Percentiles rank a stretch among this genome's conserved stretches.
These are phyloP conservation scores for Lytechinus pictus DNA, from an alignment of 35 echinoderm and acorn worm genomes.

Conservation along the genomic window DNA sequence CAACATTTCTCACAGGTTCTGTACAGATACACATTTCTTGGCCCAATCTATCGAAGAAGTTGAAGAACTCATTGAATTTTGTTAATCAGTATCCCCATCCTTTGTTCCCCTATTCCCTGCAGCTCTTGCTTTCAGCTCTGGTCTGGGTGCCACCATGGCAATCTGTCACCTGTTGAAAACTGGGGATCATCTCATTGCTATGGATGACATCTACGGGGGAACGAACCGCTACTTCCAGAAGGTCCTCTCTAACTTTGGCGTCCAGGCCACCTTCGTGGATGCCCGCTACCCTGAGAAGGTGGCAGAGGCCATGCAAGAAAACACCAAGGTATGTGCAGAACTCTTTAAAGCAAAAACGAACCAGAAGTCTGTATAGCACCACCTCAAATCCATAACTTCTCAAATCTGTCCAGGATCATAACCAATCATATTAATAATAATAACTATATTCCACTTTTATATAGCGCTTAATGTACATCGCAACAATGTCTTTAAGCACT, in stretches of 20 bases:
- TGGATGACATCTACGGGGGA: slow-evolving; percentile 96
- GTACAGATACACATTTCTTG: too few species aligned
- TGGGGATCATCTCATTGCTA: slow-evolving; percentile 82
- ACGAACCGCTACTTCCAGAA: slow-evolving; percentile 84
- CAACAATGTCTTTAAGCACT: too few species aligned
- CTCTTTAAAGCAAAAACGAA: too few species aligned
- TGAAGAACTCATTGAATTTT: background rate
- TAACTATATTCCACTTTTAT: too few species aligned
- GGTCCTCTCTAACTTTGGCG: slow-evolving; percentile 70
- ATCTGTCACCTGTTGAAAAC: slow-evolving; percentile 82
- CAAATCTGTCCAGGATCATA: too few species aligned
- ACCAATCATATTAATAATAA: too few species aligned
- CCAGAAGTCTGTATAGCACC: too few species aligned
- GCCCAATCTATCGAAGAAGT: too few species aligned
- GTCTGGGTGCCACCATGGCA: slow-evolving; percentile 77
- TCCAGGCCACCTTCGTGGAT: slow-evolving; percentile 78
- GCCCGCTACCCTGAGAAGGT: slow-evolving; percentile 63
- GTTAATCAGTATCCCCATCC: background rate
- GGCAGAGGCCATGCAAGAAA: slow-evolving; percentile 68
- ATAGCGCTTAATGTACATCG: too few species aligned
- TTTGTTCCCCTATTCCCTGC: background rate
- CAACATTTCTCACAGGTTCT: too few species aligned
- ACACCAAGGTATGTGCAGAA: slow-evolving; percentile 67
- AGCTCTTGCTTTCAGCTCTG: slow-evolving; percentile 84
- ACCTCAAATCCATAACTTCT: too few species aligned